Evolutionary conservation across 2,888 invertebrate genomes (phyloP), one percentile per base, ranked within the genome.

Genomic region (Myopa tessellatipennis): DNA sequence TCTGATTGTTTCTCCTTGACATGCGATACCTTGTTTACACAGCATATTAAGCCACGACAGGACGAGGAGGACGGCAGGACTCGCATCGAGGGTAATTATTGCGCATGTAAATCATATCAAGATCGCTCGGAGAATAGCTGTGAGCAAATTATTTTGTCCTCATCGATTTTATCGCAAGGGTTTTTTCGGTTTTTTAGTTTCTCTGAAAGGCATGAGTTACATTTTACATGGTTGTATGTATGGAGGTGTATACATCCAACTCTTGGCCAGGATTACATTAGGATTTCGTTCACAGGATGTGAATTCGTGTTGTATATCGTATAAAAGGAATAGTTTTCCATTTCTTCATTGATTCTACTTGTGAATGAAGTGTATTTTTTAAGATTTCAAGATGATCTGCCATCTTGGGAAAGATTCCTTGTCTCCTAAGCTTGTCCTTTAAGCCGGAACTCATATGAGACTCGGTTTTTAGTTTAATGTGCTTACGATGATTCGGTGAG

Each of bases 21-120:
- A 74, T 76, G 74, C 76, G 76, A 70, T 68, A 67, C 45, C 10
- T 45, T 76, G 69, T 76, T 79, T 80, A 76, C 75, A 45, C 60
- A 69, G 60, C 34, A 75, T 58, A 68, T 69, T 45, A 58, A 38
- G 60, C 75, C 60, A 60, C 75, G 68, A 58, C 60, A 69, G 12
- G 26, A 7, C 50, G 1, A 34, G 5, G 45, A 68, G 75, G 72
- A 79, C 79, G 81, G 34, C 10, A 10, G 36, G 38, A 55, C 82
- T 82, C 80, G 81, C 83, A 83, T 83, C 86, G 61, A 82, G 82
- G 78, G 85, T 83, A 87, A 87, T 87, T 87, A 87, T 84, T 82
- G 84, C 82, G 82, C 86, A 85, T 83, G 84, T 82, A 83, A 83
- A 83, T 82, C 82, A 78, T 85, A 85, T 85, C 85, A 79, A 80